phyloP scores from a whole-genome alignment of 2,113 vertebrate species.

The Bagarius yarrelli region DNA sequence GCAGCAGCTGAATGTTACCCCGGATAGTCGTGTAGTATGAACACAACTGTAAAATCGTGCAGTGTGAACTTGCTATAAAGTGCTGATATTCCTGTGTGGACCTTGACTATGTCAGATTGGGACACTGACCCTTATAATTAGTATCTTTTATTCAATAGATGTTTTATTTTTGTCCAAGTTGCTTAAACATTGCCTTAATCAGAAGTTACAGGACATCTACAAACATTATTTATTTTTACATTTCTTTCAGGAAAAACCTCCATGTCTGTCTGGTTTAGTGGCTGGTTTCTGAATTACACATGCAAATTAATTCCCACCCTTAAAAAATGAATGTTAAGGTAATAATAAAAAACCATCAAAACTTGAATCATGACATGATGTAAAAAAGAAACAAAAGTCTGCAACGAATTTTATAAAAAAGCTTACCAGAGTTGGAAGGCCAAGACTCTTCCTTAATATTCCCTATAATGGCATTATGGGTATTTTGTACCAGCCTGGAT shows the following conservation, averaged over 20 bases:
- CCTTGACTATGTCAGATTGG: background rate
- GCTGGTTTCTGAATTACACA: background rate
- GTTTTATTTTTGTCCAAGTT: background rate
- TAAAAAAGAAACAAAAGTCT: background rate
- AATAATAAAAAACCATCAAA: background rate
- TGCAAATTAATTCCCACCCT: background rate
- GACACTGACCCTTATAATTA: background rate
- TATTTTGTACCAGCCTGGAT: background rate
- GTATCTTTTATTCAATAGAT: background rate
- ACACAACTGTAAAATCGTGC: too few relatives aligned
- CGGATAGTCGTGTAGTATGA: too few relatives aligned
- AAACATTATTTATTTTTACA: background rate
- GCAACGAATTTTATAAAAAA: background rate
- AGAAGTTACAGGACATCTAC: background rate
- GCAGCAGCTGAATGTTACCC: too few relatives aligned
- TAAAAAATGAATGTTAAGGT: background rate
- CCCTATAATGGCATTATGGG: background rate
- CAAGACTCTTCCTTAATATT: background rate
- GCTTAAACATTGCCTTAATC: background rate
- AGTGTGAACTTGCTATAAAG: too few relatives aligned
- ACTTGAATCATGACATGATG: background rate
- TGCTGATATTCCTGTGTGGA: background rate
- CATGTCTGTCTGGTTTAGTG: background rate
- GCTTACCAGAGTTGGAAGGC: background rate
- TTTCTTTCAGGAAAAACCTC: background rate